Base-by-base conservation (phyloP, 2,888 invertebrate species). In the Adineta ricciae region DNA sequence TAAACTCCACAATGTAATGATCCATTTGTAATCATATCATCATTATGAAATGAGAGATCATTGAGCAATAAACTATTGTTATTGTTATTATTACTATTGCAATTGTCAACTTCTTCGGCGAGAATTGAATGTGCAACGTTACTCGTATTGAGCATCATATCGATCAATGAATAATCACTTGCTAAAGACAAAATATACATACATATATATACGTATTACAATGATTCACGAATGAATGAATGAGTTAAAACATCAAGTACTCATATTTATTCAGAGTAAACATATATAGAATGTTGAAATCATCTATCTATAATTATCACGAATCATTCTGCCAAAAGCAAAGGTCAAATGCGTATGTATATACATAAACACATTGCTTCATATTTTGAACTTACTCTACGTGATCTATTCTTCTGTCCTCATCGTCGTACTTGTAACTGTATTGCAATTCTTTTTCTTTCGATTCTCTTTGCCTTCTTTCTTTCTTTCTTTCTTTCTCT, bases 41-140 rank as follows among this genome's bases (percentile, higher is more conserved):
- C 78, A 64, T 64, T 64, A 64, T 64, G 64, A 78, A 41, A 78
- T n/a, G 78, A 78, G 9, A 78, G 7, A 78, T 78, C 78, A 78
- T 38, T 41, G 41, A 78, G 41, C 38, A 38, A 24, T 38, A 41
- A 24, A n/a, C 78, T 41, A 78, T 38, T 78, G 41, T 78, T 78
- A 78, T 78, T 78, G n/a, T 78, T 78, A 41, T 78, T 78, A 78
- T 78, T 78, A 78, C 38, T 78, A 78, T 78, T 78, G 41, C n/a
- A 41, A 41, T 41, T 41, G 41, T 78, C 78, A 24, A 78, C 41
- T 78, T 78, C 78, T 78, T 78, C 78, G n/a, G 78, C 38, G n/a
- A 78, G 41, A 24, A 78, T 41, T 41, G 78, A 78, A 41, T 78
- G 78, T 38, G 78, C 78, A 21, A 78, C 78, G 78, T 78, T 78